Evolutionary conservation across 1,140 invertebrate genomes (phyloP).

Genomic region (Camponotus vicinus): DNA sequence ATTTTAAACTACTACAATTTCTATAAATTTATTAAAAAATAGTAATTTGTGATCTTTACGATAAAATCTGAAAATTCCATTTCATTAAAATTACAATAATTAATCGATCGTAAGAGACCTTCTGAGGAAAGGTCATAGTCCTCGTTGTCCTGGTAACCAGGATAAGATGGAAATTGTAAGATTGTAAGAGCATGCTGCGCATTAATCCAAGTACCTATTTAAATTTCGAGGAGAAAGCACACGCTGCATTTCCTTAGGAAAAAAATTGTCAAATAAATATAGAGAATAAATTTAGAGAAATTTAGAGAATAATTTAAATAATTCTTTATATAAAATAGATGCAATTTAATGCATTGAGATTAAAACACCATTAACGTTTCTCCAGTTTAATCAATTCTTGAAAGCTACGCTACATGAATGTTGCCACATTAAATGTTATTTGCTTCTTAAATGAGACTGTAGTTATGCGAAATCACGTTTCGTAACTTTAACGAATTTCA

Average conservation of each 20-base stretch:
- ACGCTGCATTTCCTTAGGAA: background rate
- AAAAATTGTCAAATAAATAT: background rate
- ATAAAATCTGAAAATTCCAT: background rate
- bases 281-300: no score
- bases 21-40: background rate
- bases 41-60: background rate
- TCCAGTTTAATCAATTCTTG: background rate
- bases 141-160: conserved; percentile 53
- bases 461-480: background rate
- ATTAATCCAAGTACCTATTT: conserved; percentile 26
- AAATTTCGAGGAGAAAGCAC: background rate
- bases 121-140: conserved; percentile 24
- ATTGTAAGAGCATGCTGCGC: background rate
- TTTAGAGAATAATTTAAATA: background rate
- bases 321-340: background rate
- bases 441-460: background rate
- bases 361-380: background rate
- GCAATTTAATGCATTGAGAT: background rate
- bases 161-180: conserved; percentile 31
- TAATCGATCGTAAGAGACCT: conserved; percentile 45
- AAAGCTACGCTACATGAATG: background rate
- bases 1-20: background rate
- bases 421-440: background rate
- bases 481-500: background rate
- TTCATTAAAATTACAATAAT: conserved; percentile 31